phyloP scores from a whole-genome alignment of 1,140 invertebrate species.

The Acromyrmex heyeri region DNA sequence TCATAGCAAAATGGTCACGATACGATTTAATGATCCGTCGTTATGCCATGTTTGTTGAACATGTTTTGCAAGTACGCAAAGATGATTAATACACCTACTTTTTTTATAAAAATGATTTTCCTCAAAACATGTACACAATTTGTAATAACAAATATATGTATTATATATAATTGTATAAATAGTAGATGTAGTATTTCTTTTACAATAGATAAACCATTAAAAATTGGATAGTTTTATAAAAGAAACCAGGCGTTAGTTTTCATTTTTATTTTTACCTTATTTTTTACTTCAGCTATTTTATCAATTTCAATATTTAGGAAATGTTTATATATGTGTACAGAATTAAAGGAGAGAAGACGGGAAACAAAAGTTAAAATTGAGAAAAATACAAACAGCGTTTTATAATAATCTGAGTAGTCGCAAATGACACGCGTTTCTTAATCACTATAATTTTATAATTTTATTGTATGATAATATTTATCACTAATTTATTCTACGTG shows the following conservation, averaged over 20 bases:
- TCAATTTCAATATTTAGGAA: neutral
- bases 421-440: neutral
- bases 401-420: neutral
- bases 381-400: neutral
- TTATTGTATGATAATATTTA: neutral
- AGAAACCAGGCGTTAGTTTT: neutral
- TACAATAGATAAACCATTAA: neutral
- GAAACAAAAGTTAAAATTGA: too few species aligned
- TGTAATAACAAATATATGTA: neutral
- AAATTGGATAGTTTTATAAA: neutral
- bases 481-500: neutral
- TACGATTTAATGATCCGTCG: slow-evolving; percentile 63
- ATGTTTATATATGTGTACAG: neutral
- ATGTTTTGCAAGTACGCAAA: slow-evolving; percentile 11
- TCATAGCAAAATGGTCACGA: slow-evolving; percentile 65
- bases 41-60: slow-evolving; percentile 56
- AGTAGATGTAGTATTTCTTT: neutral
- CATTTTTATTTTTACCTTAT: neutral
- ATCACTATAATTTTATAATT: neutral
- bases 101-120: slow-evolving; percentile 17
- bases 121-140: neutral
- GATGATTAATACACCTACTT: neutral
- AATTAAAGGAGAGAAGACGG: too few species aligned
- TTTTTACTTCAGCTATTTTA: neutral
- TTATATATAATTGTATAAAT: neutral